Conservation (phyloP, 2,888 invertebrate genomes). For the Cyrtodaria siliqua region DNA sequence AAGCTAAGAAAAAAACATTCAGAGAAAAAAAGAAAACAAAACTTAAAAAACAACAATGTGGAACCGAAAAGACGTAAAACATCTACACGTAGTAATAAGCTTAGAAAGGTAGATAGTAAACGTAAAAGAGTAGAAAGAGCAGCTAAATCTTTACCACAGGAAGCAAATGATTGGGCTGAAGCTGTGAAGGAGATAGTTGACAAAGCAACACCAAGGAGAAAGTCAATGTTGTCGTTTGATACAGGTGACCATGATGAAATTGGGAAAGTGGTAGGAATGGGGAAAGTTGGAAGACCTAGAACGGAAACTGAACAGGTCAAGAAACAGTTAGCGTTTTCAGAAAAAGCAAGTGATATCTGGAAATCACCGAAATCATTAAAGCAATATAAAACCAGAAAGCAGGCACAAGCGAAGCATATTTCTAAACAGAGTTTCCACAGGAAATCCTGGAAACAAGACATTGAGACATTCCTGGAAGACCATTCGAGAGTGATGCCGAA, state of each 20-base stretch:
- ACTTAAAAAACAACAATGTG: not conserved
- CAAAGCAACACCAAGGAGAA: not conserved
- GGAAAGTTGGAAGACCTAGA: not conserved
- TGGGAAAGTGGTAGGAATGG: not conserved
- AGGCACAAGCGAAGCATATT: not conserved
- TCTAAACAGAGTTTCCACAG: constrained; percentile 10
- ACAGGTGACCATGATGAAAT: not conserved
- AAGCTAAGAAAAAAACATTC: constrained; percentile 14
- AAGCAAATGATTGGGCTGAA: not conserved
- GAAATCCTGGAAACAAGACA: constrained; percentile 8
- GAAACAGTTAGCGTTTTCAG: not conserved
- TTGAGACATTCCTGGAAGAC: constrained; percentile 21
- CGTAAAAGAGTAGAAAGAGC: constrained; percentile 11
- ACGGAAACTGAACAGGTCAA: not conserved
- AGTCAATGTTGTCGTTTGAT: not conserved
- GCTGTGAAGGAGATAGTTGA: not conserved
- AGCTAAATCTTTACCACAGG: not conserved
- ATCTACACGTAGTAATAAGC: not conserved
- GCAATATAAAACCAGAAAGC: constrained; percentile 10
- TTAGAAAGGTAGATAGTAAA: not conserved
- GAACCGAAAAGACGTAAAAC: not conserved
- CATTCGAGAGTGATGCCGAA: constrained; percentile 55
- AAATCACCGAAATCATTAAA: not conserved
- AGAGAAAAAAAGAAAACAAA: constrained; percentile 1
- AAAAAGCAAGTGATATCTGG: not conserved